phyloP scores from a whole-genome alignment of 2,888 invertebrate genomes.

The Microdon myrmicae region DNA sequence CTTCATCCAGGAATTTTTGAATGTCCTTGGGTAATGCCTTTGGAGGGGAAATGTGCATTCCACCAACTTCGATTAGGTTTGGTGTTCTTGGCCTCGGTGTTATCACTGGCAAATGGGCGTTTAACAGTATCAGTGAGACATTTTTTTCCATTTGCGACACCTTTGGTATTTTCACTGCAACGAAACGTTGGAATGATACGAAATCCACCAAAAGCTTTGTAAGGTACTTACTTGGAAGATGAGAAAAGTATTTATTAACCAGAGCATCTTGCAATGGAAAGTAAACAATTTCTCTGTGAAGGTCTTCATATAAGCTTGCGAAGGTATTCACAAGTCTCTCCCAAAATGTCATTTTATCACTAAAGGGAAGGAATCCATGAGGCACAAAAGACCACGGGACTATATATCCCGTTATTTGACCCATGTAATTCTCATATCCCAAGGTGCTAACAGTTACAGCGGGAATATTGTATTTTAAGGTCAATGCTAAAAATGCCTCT shows the following conservation, averaged over 20 bases:
- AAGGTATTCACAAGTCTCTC: slow-evolving; percentile 69
- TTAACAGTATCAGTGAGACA: slow-evolving; percentile 67
- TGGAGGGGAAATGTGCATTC: slow-evolving; percentile 68
- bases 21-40: slow-evolving; percentile 63
- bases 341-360: slow-evolving; percentile 69
- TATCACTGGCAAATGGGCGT: slow-evolving; percentile 68
- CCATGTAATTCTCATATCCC: slow-evolving; percentile 67
- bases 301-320: slow-evolving; percentile 60
- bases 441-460: slow-evolving; percentile 65
- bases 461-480: slow-evolving; percentile 65
- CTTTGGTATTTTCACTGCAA: slow-evolving; percentile 62
- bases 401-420: slow-evolving; percentile 67
- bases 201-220: no score
- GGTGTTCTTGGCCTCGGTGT: slow-evolving; percentile 66
- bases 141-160: slow-evolving; percentile 66
- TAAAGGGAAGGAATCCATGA: slow-evolving; percentile 65
- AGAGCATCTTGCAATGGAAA: slow-evolving; percentile 64
- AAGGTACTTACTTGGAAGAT: slow-evolving; percentile 55
- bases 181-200: not conserved
- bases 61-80: slow-evolving; percentile 69
- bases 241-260: slow-evolving; percentile 59
- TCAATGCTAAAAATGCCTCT: slow-evolving; percentile 66
- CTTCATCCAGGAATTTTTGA: slow-evolving; percentile 64
- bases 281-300: slow-evolving; percentile 58
- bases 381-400: slow-evolving; percentile 69